These are phyloP conservation scores for Orius laevigatus DNA, from an alignment of 1,140 invertebrate species.

Conservation along the genomic window DNA sequence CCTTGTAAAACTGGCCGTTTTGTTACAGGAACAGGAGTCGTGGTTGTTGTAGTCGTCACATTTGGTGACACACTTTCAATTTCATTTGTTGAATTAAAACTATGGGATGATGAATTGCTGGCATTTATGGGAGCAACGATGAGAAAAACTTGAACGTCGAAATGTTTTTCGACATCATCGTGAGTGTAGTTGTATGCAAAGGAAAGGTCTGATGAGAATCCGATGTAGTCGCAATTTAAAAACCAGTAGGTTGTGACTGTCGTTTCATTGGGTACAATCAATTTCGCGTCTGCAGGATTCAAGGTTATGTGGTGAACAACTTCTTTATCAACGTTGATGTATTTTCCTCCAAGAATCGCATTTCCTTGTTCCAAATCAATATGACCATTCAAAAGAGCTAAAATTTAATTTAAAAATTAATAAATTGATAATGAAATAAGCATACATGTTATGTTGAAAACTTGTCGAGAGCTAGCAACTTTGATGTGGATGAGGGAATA, in stretches of 20 bases:
- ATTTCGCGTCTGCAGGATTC: constrained; percentile 38
- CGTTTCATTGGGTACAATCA: constrained; percentile 40
- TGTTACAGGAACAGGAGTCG: constrained; percentile 18
- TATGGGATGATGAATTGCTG: background rate
- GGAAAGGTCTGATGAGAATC: constrained; percentile 37
- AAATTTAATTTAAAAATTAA: constrained; percentile 20
- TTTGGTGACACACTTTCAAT: constrained; percentile 45
- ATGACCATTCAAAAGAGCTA: constrained; percentile 45
- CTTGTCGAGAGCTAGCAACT: constrained; percentile 21
- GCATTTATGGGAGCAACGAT: background rate
- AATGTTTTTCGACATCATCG: constrained; percentile 35
- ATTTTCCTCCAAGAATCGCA: constrained; percentile 35
- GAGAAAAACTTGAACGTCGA: constrained; percentile 35
- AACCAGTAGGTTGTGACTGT: constrained; percentile 56
- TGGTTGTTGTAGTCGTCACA: constrained; percentile 19
- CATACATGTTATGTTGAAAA: constrained; percentile 41
- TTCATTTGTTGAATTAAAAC: constrained; percentile 31
- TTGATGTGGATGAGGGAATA: constrained; percentile 7
- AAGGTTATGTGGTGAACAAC: constrained; percentile 40
- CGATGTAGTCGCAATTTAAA: constrained; percentile 53
- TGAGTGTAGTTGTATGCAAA: constrained; percentile 44
- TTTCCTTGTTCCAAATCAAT: constrained; percentile 42
- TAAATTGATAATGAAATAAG: constrained; percentile 16
- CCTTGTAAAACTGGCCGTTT: constrained; percentile 14
- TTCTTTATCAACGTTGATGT: constrained; percentile 38